These are phyloP conservation scores for Coracopsis vasa DNA, from an alignment of 2,113 vertebrate species.

Conservation along the genomic window DNA sequence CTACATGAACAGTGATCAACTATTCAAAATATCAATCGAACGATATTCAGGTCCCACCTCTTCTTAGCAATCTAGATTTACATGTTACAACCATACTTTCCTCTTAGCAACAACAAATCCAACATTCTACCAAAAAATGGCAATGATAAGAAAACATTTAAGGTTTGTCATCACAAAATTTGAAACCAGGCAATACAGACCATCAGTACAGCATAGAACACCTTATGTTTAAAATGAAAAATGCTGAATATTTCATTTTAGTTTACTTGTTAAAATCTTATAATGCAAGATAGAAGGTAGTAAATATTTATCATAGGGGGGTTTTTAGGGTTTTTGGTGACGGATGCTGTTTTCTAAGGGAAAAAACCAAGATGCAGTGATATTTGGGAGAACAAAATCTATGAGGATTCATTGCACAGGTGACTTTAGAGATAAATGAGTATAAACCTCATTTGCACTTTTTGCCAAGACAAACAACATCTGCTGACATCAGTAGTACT, in stretches of 20 bases:
- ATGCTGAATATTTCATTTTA: slow-evolving; percentile 29
- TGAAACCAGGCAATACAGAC: slow-evolving; percentile 6
- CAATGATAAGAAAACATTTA: slow-evolving; percentile 42
- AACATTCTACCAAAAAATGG: slow-evolving; percentile 50
- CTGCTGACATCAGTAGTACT: background rate
- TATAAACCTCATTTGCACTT: background rate
- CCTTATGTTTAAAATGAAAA: slow-evolving; percentile 13
- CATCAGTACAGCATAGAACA: slow-evolving; percentile 21
- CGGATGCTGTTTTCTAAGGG: slow-evolving; percentile 29
- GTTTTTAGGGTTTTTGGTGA: slow-evolving; percentile 12
- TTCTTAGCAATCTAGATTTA: slow-evolving; percentile 54
- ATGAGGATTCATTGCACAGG: background rate
- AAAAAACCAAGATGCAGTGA: background rate
- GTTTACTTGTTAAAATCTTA: slow-evolving; percentile 55
- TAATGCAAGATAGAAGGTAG: slow-evolving; percentile 48
- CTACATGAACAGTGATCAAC: slow-evolving; percentile 55
- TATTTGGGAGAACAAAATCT: slow-evolving; percentile 18
- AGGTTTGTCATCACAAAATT: slow-evolving; percentile 50
- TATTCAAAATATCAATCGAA: background rate
- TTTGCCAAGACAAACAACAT: background rate
- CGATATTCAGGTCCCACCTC: slow-evolving; percentile 10
- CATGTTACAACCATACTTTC: slow-evolving; percentile 51
- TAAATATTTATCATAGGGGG: slow-evolving; percentile 41
- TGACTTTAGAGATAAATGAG: slow-evolving; percentile 9
- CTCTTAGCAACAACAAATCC: slow-evolving; percentile 40